Percentiles rank a stretch among this genome's conserved stretches.
Evolutionary conservation across 2,113 vertebrate genomes (phyloP).

Genomic region (Oncorhynchus nerka): DNA sequence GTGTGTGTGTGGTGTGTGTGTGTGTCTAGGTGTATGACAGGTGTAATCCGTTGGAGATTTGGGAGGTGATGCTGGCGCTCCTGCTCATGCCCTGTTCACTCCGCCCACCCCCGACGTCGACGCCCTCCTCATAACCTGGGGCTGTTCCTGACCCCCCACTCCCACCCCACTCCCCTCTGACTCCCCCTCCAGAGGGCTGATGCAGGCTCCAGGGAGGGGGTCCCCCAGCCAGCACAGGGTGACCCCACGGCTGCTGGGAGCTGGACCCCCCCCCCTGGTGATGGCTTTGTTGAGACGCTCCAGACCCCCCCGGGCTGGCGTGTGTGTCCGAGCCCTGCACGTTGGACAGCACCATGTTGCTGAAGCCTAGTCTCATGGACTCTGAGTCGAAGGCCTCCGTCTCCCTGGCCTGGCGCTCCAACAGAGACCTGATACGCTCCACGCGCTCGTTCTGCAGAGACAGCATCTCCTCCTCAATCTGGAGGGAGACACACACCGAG

Average conservation of each 20-base stretch:
- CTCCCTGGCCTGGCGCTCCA: conserved; percentile 82
- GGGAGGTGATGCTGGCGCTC: conserved; percentile 97
- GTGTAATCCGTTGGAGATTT: conserved; percentile 98
- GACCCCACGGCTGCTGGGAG: conserved; percentile 90
- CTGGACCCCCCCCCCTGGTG: conserved; percentile 87
- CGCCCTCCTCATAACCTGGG: conserved; percentile 93
- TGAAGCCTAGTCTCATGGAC: conserved; percentile 97
- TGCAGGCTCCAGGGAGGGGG: conserved; percentile 95
- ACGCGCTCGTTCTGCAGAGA: conserved; percentile 93
- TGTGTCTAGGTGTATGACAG: conserved; percentile 91
- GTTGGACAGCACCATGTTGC: conserved; percentile 87
- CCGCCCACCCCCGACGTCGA: conserved; percentile 90
- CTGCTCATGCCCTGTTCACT: conserved; percentile 97
- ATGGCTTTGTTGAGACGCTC: conserved; percentile 80
- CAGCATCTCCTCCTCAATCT: conserved; percentile 98
- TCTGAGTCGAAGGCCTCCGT: conserved; percentile 97
- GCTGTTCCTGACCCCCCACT: conserved; percentile 91
- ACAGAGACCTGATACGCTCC: conserved; percentile 91
- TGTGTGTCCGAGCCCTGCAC: conserved; percentile 45
- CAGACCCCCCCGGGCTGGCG: conserved; percentile 84
- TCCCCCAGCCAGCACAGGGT: conserved; percentile 88
- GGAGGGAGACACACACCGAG: conserved; percentile 3
- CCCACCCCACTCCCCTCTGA: conserved; percentile 79
- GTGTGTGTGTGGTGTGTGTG: background rate
- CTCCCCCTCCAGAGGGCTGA: conserved; percentile 80